These are phyloP conservation scores for Halocynthia roretzi DNA, from an alignment of 23 tunicate genomes.

Conservation along the genomic window DNA sequence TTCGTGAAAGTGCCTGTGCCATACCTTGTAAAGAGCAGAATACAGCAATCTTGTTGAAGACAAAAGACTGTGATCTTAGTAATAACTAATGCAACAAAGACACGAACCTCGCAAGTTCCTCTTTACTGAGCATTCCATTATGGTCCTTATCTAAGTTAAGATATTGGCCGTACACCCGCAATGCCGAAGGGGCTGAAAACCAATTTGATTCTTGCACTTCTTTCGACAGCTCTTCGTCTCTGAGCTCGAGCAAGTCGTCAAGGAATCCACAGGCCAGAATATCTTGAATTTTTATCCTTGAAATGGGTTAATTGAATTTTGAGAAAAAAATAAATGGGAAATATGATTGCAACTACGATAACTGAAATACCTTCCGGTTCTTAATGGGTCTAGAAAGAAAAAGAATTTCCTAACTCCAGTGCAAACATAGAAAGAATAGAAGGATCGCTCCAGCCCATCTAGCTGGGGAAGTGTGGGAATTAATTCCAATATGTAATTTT, in stretches of 20 bases:
- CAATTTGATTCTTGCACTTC: slow-evolving; percentile 96
- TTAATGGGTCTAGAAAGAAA: slow-evolving; percentile 94
- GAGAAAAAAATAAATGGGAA: not conserved
- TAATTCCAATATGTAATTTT: slow-evolving; percentile 94
- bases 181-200: slow-evolving; percentile 99
- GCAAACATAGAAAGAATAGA: slow-evolving; percentile 98
- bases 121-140: slow-evolving; percentile 97
- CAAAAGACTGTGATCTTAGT: not conserved
- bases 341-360: no score
- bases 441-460: slow-evolving; percentile 92
- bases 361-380: slow-evolving; percentile 60
- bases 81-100: not conserved
- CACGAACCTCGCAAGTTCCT: slow-evolving; percentile 57
- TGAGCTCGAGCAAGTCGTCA: slow-evolving; percentile 89
- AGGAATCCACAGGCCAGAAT: slow-evolving; percentile 96
- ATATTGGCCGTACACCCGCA: slow-evolving; percentile 95
- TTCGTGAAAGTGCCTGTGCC: slow-evolving; percentile 91
- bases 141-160: slow-evolving; percentile 94
- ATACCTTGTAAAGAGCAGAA: slow-evolving; percentile 28
- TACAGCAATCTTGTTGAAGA: not conserved
- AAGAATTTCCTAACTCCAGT: slow-evolving; percentile 98
- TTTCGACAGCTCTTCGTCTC: slow-evolving; percentile 98
- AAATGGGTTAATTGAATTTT: not conserved
- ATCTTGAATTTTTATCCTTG: slow-evolving; percentile 81
- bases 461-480: slow-evolving; percentile 98